Conservation (phyloP, 2,888 invertebrate species). For the Tribolium freemani region DNA sequence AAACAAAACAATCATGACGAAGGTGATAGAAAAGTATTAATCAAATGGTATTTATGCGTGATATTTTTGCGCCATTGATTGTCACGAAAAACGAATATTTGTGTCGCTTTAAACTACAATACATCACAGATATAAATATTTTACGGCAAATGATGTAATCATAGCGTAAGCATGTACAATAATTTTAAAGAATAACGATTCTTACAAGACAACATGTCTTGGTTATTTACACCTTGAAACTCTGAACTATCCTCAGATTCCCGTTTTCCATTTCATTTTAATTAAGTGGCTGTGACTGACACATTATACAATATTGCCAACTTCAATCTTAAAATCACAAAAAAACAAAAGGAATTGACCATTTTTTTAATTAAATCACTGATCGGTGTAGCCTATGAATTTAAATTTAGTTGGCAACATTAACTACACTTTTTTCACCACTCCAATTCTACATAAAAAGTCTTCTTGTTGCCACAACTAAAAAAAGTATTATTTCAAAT, state of each 20-base stretch:
- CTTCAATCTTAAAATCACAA: no score
- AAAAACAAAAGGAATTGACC: no score
- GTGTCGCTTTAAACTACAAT: slow-evolving; percentile 2
- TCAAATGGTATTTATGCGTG: slow-evolving; percentile 23
- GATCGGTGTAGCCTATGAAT: no score
- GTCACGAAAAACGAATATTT: slow-evolving; percentile 6
- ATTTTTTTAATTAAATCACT: no score
- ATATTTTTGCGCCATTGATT: slow-evolving; percentile 15
- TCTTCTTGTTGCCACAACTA: no score
- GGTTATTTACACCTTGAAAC: neutral
- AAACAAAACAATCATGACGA: slow-evolving; percentile 33
- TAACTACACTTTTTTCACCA: no score
- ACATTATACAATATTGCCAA: no score
- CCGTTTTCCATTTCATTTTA: neutral
- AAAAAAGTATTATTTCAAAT: no score
- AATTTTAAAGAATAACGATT: slow-evolving; percentile 16
- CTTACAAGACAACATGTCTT: neutral
- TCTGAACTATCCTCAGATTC: neutral
- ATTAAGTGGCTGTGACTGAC: no score
- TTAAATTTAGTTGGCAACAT: no score
- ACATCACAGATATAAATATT: slow-evolving; percentile 14
- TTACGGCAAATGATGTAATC: slow-evolving; percentile 13
- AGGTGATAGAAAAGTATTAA: slow-evolving; percentile 23
- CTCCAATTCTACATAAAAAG: no score
- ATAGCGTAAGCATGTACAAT: slow-evolving; percentile 11